Evolutionary conservation across 53 echinoderm and acorn worm species (phyloP).

Genomic region (Temnopleurus reevesii): DNA sequence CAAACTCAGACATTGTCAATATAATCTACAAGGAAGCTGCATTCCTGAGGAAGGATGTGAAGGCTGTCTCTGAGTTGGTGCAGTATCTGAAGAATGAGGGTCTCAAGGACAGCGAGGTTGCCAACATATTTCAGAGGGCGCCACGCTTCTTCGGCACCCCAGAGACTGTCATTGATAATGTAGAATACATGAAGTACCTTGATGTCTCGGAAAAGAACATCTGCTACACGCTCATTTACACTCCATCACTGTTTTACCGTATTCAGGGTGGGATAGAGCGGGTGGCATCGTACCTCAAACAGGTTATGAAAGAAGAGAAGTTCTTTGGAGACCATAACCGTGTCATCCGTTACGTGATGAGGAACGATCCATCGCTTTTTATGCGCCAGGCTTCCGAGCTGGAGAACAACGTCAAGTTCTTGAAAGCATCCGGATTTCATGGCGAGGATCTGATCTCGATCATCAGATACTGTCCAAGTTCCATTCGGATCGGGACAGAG

Average conservation of each 20-base stretch:
- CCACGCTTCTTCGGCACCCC: conserved; percentile 74
- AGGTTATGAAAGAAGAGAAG: conserved; percentile 67
- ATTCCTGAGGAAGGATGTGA: conserved; percentile 52
- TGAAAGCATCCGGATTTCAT: conserved; percentile 63
- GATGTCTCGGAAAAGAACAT: conserved; percentile 71
- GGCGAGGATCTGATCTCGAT: conserved; percentile 68
- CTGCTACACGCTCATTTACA: conserved; percentile 65
- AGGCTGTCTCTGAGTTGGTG: conserved; percentile 47
- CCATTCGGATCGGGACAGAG: conserved; percentile 70
- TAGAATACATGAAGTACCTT: conserved; percentile 68
- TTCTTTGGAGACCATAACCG: conserved; percentile 47
- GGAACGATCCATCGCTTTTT: conserved; percentile 70
- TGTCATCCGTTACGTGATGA: conserved; percentile 71
- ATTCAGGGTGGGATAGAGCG: conserved; percentile 63
- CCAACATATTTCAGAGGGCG: conserved; percentile 75
- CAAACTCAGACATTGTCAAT: conserved; percentile 35
- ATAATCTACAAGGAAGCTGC: conserved; percentile 60
- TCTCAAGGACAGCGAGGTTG: conserved; percentile 62
- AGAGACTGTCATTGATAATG: conserved; percentile 61
- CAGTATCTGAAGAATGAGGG: conserved; percentile 65
- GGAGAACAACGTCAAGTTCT: conserved; percentile 61
- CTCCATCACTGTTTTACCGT: conserved; percentile 75
- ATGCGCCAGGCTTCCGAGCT: conserved; percentile 64
- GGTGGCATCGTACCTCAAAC: conserved; percentile 60
- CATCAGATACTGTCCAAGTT: conserved; percentile 79